Evolutionary conservation across 1,140 invertebrate species (phyloP).

Genomic region (Chrysoperla carnea): DNA sequence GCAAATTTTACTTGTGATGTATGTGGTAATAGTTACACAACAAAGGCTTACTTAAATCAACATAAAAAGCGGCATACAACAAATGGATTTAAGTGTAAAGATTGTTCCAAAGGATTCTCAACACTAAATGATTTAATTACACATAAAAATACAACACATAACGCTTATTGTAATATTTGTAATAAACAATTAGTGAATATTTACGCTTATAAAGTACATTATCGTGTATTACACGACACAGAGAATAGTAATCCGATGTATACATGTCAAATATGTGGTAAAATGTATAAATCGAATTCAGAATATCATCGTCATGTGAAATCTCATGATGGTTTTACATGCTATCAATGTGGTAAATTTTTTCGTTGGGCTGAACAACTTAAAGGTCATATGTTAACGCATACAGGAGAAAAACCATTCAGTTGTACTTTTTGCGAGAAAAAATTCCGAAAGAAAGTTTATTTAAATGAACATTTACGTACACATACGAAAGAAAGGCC

Average conservation of each 20-base stretch:
- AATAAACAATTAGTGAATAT: constrained; percentile 24
- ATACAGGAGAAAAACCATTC: constrained; percentile 30
- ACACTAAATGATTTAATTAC: constrained; percentile 16
- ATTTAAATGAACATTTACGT: constrained; percentile 23
- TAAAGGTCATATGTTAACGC: constrained; percentile 28
- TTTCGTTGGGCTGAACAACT: constrained; percentile 13
- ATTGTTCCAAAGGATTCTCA: constrained; percentile 21
- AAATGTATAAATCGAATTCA: too few species aligned
- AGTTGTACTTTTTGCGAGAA: constrained; percentile 32
- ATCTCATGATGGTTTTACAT: constrained; percentile 8
- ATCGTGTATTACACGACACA: constrained; percentile 14
- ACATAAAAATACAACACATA: constrained; percentile 19
- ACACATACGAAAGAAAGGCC: constrained; percentile 20
- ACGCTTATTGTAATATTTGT: constrained; percentile 13
- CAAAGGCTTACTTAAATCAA: too few species aligned
- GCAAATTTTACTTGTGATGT: constrained; percentile 2
- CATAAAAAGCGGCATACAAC: too few species aligned
- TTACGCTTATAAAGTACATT: constrained; percentile 16
- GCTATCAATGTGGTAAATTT: constrained; percentile 17
- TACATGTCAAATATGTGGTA: too few species aligned
- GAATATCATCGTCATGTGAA: too few species aligned
- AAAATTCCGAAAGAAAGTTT: constrained; percentile 24
- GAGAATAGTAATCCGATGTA: not conserved
- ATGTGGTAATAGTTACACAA: too few species aligned
- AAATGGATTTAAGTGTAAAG: constrained; percentile 12